Conservation (phyloP, 2,797 vertebrate species). For the Paguma larvata region DNA sequence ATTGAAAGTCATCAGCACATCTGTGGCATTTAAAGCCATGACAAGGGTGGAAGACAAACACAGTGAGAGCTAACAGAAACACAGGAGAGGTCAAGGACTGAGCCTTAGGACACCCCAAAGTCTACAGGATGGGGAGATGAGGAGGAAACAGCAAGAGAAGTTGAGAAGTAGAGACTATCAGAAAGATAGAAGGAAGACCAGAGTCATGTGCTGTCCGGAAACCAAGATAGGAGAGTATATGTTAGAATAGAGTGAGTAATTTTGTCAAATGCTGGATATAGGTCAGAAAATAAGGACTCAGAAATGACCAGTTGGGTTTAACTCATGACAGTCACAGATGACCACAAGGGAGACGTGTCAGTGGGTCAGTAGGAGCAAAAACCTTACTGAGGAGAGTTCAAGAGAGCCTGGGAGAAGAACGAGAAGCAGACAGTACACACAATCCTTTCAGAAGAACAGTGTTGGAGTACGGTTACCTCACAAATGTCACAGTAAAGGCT, state of each 20-base stretch:
- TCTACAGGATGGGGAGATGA: background rate
- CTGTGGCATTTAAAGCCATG: background rate
- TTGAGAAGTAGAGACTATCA: no score
- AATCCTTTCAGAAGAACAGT: background rate
- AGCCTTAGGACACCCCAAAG: background rate
- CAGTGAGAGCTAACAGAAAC: background rate
- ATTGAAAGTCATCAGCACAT: background rate
- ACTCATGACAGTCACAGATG: background rate
- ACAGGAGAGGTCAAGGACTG: background rate
- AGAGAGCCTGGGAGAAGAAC: background rate
- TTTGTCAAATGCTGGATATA: background rate
- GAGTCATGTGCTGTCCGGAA: background rate
- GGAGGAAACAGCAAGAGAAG: background rate
- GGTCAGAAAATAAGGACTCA: background rate
- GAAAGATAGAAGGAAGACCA: background rate
- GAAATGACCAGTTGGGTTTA: background rate
- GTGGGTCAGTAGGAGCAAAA: background rate
- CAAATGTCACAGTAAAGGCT: background rate
- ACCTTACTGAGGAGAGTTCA: background rate
- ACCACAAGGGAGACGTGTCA: background rate
- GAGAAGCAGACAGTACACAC: background rate
- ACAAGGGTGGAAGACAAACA: background rate
- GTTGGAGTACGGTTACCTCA: background rate
- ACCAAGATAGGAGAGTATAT: background rate
- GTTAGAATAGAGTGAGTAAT: background rate